Evolutionary conservation across 2,113 vertebrate genomes (phyloP), one percentile per base, ranked within the genome.

Genomic region (Amia ocellicauda): DNA sequence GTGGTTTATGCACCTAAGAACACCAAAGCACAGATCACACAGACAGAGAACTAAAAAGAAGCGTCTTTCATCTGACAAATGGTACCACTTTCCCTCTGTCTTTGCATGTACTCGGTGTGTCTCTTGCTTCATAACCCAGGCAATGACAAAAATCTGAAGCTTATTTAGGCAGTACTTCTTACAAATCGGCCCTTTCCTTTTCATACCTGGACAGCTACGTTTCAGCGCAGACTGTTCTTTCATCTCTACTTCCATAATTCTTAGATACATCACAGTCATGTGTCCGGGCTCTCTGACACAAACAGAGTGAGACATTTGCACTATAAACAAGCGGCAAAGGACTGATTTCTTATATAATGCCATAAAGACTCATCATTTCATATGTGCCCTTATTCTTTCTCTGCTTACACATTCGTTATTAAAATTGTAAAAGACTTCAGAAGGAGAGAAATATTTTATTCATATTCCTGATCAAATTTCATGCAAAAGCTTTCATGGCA

Each of bases 21-120:
- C 24, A 47, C 50, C 45, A 57, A 69, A 68, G 65, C 62, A 58
- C 64, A 36, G 54, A 74, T 62, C 59, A 55, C 56, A 71, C 65
- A 52, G 55, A 57, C 60, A 69, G 63, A 20, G 36, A 66, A 31
- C 43, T 58, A 53, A 63, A 69, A 54, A 66, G 51, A 66, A 54
- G 51, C 36, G 62, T 58, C 77, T 74, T 76, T 74, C 67, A 74
- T 79, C 68, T 79, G 74, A 76, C 72, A 79, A 78, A 78, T 76
- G 62, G 71, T 57, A 69, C 62, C 77, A 72, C 69, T 79, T 79
- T 76, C 26, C 65, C 60, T 50, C 69, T 67, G 60, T 70, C 69
- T 76, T 67, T 57, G 24, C 36, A 45, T 49, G 42, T 42, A 58
- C 26, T 60, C 47, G 54, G 51, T 70, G 49, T 69, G 58, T 72